Evolutionary conservation across 2,113 vertebrate genomes (phyloP).

Genomic region (Prinia subflava): DNA sequence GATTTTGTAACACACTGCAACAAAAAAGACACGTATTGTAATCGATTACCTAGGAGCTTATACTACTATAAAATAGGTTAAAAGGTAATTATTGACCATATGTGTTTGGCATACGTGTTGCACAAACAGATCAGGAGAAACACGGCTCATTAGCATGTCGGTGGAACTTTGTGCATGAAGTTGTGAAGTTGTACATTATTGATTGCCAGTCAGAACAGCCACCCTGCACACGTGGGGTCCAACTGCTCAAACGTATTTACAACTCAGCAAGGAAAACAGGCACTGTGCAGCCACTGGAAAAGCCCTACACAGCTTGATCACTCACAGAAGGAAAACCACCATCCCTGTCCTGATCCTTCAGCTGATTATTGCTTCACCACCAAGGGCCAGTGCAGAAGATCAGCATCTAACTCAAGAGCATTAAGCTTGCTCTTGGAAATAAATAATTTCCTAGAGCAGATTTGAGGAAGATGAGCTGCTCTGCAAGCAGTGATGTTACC

Average conservation of each 20-base stretch:
- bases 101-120: not conserved
- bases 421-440: not conserved
- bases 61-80: not conserved
- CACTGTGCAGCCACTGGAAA: not conserved
- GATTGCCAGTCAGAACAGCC: not conserved
- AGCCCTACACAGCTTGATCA: not conserved
- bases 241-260: not conserved
- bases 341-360: not conserved
- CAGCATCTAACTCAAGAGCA: not conserved
- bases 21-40: fast-evolving
- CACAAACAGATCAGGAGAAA: not conserved
- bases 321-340: not conserved
- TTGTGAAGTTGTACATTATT: not conserved
- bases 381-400: not conserved
- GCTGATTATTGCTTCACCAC: not conserved
- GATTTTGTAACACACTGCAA: not conserved
- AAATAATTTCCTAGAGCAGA: not conserved
- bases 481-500: not conserved
- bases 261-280: not conserved
- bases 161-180: not conserved
- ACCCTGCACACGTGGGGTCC: not conserved
- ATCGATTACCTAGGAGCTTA: not conserved
- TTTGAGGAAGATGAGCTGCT: not conserved
- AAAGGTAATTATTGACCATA: not conserved
- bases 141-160: not conserved